Percentiles rank a stretch among this genome's conserved stretches.
Evolutionary conservation across 2,888 invertebrate genomes (phyloP).

Genomic region (Melipona beecheii): DNA sequence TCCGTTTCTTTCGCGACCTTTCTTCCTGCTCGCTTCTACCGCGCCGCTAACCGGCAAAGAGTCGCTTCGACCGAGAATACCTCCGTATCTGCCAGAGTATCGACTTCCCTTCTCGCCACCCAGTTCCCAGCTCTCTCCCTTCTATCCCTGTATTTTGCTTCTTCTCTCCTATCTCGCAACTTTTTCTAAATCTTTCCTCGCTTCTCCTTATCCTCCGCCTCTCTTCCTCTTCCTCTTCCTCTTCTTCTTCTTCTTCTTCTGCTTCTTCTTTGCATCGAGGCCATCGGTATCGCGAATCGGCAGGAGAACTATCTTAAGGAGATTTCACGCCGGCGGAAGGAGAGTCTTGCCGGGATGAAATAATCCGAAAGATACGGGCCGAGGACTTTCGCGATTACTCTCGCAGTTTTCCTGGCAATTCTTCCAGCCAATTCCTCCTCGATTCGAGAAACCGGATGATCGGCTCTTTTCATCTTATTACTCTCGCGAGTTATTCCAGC

Average conservation of each 20-base stretch:
- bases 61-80: conserved; percentile 17
- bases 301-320: conserved; percentile 51
- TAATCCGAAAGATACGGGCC: conserved; percentile 42
- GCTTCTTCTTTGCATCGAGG: conserved; percentile 56
- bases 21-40: conserved; percentile 2
- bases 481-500: not conserved
- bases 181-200: conserved; percentile 34
- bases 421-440: conserved; percentile 45
- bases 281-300: conserved; percentile 54
- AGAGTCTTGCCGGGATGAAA: conserved; percentile 46
- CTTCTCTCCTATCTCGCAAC: not conserved
- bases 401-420: conserved; percentile 41
- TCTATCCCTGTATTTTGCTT: not conserved
- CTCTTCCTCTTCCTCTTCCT: not conserved
- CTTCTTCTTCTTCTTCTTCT: conserved; percentile 24
- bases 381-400: conserved; percentile 10
- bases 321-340: conserved; percentile 37
- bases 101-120: conserved; percentile 26
- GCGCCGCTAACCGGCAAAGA: conserved; percentile 14
- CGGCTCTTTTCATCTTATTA: conserved; percentile 9
- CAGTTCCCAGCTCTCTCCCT: not conserved
- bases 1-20: conserved; percentile 6
- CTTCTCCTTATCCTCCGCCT: not conserved
- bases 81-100: conserved; percentile 29
- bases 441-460: conserved; percentile 21